These are phyloP conservation scores for Poecile atricapillus DNA, from an alignment of 2,113 vertebrate species.

Conservation along the genomic window DNA sequence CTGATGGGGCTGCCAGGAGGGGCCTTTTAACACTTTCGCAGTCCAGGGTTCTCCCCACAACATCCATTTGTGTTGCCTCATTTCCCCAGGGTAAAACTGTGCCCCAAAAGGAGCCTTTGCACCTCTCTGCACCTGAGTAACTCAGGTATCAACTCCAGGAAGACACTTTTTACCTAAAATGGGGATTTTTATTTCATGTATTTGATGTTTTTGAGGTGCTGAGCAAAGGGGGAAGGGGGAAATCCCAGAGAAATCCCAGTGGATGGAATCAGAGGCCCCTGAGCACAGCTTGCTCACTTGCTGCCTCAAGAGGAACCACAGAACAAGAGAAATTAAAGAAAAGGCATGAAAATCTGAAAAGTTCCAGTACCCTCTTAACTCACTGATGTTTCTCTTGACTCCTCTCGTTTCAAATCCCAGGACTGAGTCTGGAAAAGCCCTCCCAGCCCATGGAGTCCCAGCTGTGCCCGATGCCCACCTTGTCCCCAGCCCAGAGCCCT, in stretches of 20 bases:
- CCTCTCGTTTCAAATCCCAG: neutral
- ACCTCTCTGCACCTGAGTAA: neutral
- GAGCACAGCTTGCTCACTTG: neutral
- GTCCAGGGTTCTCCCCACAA: neutral
- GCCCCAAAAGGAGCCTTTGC: neutral
- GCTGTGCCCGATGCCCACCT: neutral
- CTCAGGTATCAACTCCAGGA: neutral
- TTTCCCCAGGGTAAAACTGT: neutral
- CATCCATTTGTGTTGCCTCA: neutral
- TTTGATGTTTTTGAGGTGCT: neutral
- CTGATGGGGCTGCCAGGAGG: rapidly evolving
- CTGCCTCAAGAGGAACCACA: neutral
- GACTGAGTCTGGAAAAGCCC: neutral
- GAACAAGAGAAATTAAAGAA: neutral
- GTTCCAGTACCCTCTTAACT: neutral
- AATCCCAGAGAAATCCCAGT: neutral
- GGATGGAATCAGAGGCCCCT: neutral
- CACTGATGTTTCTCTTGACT: rapidly evolving
- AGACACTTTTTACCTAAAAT: neutral
- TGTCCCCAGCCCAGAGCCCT: neutral
- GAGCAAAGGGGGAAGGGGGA: neutral
- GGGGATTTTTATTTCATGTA: neutral
- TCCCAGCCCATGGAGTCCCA: neutral
- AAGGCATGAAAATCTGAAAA: neutral
- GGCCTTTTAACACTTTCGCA: neutral